phyloP scores from a whole-genome alignment of 1,140 invertebrate species.

The Bombyx mandarina region DNA sequence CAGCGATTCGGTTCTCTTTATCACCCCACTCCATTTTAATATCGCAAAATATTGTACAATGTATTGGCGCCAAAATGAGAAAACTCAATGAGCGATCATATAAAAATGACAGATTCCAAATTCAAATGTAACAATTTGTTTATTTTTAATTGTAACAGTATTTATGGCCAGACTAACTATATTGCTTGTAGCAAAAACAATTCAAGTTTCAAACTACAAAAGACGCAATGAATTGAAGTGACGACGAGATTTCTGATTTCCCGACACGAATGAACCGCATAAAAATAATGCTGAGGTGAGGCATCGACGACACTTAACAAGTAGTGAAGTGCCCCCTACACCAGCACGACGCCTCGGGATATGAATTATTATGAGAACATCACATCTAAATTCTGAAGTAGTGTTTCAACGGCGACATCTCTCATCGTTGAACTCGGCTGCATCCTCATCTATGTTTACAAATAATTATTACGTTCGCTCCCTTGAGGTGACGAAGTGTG shows the following conservation, averaged over 20 bases:
- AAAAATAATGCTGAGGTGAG: constrained; percentile 51
- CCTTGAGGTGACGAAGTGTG: too few species aligned
- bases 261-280: constrained; percentile 19
- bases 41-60: too few species aligned
- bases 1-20: too few species aligned
- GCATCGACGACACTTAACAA: constrained; percentile 43
- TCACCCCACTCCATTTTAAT: too few species aligned
- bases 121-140: too few species aligned
- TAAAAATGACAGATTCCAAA: too few species aligned
- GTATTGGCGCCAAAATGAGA: too few species aligned
- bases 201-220: too few species aligned
- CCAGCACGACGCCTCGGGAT: constrained; percentile 24
- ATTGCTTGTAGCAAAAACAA: too few species aligned
- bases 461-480: constrained; percentile 23
- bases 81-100: too few species aligned
- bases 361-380: constrained; percentile 42
- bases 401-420: constrained; percentile 37
- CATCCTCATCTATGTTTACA: constrained; percentile 25
- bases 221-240: neutral
- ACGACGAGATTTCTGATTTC: constrained; percentile 9
- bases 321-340: constrained; percentile 44
- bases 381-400: constrained; percentile 28
- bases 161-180: too few species aligned
- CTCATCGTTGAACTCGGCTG: constrained; percentile 21
- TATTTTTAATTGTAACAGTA: too few species aligned